phyloP scores from a whole-genome alignment of 2,113 vertebrate species.

The Mastomys coucha region DNA sequence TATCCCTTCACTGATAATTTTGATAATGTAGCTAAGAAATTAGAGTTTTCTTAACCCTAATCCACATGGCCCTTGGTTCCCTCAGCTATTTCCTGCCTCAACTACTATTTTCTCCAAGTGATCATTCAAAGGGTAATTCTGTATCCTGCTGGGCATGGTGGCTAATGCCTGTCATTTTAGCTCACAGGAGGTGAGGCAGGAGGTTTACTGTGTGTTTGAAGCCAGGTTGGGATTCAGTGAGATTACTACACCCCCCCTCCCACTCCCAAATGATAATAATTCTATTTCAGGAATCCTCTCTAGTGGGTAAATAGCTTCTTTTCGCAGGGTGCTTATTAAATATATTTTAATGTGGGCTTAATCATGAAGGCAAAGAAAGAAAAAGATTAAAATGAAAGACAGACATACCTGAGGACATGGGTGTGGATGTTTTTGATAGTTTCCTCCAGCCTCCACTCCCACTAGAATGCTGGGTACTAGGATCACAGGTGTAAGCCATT shows the following conservation, averaged over 20 bases:
- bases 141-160: background rate
- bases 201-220: background rate
- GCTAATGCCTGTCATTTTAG: background rate
- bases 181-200: background rate
- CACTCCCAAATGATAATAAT: background rate
- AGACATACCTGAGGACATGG: no score
- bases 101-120: constrained; percentile 18
- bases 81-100: constrained; percentile 13
- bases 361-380: background rate
- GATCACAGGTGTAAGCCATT: no score
- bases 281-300: constrained; percentile 34
- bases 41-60: constrained; percentile 44
- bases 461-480: background rate
- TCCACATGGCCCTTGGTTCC: background rate
- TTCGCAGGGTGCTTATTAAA: background rate
- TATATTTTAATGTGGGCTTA: background rate
- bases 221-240: background rate
- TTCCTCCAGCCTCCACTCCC: background rate
- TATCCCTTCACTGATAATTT: constrained; percentile 63
- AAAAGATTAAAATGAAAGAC: background rate
- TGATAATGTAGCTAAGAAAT: constrained; percentile 57
- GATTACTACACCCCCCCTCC: background rate
- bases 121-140: background rate
- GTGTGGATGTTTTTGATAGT: background rate
- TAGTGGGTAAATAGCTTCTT: constrained; percentile 1